Evolutionary conservation across 2,113 vertebrate species (phyloP).

Genomic region (Thinocorus orbignyianus): DNA sequence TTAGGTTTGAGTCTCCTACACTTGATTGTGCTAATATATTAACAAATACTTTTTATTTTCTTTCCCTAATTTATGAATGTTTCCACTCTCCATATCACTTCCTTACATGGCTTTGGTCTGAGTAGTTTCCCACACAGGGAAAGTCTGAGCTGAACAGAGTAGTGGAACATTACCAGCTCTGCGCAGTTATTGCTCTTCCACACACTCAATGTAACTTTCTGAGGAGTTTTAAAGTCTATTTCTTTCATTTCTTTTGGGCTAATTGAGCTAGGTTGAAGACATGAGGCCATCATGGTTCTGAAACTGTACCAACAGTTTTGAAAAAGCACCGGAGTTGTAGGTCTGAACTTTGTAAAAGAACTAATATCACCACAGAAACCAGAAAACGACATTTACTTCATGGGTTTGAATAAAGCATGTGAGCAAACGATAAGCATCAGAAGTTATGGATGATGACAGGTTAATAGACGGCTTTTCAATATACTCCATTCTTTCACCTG

Average conservation of each 20-base stretch:
- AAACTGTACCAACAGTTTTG: not conserved
- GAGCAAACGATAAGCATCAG: conserved; percentile 15
- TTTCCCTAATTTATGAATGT: not conserved
- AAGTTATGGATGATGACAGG: conserved; percentile 19
- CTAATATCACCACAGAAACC: conserved; percentile 22
- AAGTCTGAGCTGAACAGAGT: not conserved
- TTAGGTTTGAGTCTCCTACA: not conserved
- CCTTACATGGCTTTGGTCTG: not conserved
- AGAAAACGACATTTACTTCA: conserved; percentile 17
- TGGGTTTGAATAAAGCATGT: conserved; percentile 16
- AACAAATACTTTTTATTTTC: not conserved
- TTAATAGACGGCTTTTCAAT: not conserved
- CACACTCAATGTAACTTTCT: not conserved
- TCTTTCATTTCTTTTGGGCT: not conserved
- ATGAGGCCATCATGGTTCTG: not conserved
- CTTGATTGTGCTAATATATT: not conserved
- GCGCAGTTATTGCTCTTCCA: not conserved
- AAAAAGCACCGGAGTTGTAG: not conserved
- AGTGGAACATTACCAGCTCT: not conserved
- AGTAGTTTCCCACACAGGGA: not conserved
- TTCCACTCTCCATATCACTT: not conserved
- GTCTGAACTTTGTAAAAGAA: conserved; percentile 17
- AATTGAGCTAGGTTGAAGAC: not conserved
- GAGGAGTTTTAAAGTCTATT: not conserved
- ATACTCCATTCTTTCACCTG: not conserved